These are phyloP conservation scores for Pogonomyrmex californicus DNA, from an alignment of 1,140 invertebrate species.

Conservation along the genomic window DNA sequence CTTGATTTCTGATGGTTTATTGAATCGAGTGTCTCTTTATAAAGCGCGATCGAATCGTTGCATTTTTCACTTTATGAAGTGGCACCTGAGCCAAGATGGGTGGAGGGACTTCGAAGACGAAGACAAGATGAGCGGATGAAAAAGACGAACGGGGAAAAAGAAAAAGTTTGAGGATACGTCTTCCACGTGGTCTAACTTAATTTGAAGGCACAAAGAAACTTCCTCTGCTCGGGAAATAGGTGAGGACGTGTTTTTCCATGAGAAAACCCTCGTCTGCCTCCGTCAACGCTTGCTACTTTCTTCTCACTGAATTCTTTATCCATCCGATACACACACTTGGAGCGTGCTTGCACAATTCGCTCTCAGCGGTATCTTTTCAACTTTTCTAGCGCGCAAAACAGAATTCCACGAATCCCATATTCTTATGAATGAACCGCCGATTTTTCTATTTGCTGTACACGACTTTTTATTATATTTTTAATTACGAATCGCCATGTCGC, in stretches of 20 bases:
- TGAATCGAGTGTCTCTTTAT: conserved; percentile 23
- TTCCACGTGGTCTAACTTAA: conserved; percentile 73
- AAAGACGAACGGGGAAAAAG: conserved; percentile 37
- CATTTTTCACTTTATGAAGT: conserved; percentile 14
- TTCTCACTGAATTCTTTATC: conserved; percentile 41
- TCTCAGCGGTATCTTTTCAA: neutral
- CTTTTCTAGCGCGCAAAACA: conserved; percentile 2
- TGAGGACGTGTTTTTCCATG: conserved; percentile 72
- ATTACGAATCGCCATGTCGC: neutral
- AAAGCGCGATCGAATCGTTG: neutral
- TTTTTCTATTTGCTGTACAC: too few species aligned
- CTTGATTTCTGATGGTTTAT: neutral
- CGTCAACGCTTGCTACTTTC: conserved; percentile 51
- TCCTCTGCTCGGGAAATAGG: conserved; percentile 69
- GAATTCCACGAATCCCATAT: neutral
- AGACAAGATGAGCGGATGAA: conserved; percentile 55
- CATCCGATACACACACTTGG: conserved; percentile 24
- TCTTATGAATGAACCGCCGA: neutral
- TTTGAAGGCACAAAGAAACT: conserved; percentile 78
- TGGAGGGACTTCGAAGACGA: conserved; percentile 21
- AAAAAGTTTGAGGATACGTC: conserved; percentile 70
- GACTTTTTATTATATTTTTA: neutral
- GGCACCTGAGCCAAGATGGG: neutral
- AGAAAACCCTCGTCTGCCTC: conserved; percentile 62
- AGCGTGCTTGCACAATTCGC: neutral